phyloP scores from a whole-genome alignment of 2,797 vertebrate species.

The Clangula hyemalis region DNA sequence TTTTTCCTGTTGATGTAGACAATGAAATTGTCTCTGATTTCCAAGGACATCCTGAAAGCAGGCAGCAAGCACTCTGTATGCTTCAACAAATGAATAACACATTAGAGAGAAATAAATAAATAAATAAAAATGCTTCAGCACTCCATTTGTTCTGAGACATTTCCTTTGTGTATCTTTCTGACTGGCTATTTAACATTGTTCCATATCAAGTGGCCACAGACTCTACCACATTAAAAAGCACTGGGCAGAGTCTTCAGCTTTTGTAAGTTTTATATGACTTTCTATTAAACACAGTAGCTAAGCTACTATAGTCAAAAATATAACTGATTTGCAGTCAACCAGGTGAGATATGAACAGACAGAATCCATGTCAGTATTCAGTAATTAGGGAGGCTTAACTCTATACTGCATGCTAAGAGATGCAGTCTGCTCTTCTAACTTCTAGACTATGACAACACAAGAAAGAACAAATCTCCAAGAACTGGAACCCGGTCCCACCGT shows the following conservation, averaged over 20 bases:
- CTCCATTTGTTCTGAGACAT: not conserved
- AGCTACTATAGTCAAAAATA: not conserved
- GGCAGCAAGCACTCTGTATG: not conserved
- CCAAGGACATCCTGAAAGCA: not conserved
- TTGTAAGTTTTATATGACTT: not conserved
- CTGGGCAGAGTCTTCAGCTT: not conserved
- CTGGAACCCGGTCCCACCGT: not conserved
- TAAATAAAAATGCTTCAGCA: not conserved
- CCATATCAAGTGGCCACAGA: not conserved
- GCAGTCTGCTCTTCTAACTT: not conserved
- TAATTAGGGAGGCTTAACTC: not conserved
- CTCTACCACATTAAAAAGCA: not conserved
- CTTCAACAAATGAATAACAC: not conserved
- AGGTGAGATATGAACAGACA: fast-evolving
- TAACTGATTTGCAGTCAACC: not conserved
- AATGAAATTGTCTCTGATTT: not conserved
- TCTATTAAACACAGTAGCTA: not conserved
- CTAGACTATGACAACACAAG: not conserved
- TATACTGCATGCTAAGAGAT: not conserved
- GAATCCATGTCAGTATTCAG: not conserved
- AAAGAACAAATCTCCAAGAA: not conserved
- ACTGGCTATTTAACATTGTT: fast-evolving
- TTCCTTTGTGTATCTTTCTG: not conserved
- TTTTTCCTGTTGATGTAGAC: not conserved
- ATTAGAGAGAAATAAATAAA: not conserved